Evolutionary conservation across 37 sponge, comb jelly and placozoan species (phyloP).

Genomic region (Theonella swinhoei): DNA sequence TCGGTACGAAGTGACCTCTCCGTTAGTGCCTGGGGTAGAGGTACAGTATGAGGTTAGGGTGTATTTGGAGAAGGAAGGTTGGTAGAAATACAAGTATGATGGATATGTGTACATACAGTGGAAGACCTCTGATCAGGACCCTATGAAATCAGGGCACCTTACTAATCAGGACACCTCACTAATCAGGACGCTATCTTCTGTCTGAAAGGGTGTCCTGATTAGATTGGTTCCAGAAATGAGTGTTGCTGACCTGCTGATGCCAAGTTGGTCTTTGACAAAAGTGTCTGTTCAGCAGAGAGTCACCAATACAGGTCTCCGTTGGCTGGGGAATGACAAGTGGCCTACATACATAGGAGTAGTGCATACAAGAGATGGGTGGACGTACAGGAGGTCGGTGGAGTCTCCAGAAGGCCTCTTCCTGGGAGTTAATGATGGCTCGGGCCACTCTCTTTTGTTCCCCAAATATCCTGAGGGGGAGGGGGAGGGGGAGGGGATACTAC

Average conservation of each 20-base stretch:
- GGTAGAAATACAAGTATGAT: too few species aligned
- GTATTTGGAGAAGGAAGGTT: neutral
- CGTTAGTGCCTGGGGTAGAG: constrained; percentile 6
- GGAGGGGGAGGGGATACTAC: too few species aligned
- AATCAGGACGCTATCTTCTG: too few species aligned
- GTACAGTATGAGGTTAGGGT: neutral
- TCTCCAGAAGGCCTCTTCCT: constrained; percentile 84
- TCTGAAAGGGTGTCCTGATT: too few species aligned
- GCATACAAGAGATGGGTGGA: neutral
- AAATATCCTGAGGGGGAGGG: constrained; percentile 60
- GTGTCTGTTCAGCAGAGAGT: constrained; percentile 35
- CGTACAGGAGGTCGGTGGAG: constrained; percentile 68
- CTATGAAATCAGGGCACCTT: too few species aligned
- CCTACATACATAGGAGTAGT: neutral
- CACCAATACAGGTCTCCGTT: constrained; percentile 14
- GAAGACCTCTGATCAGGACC: too few species aligned
- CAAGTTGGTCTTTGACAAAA: neutral
- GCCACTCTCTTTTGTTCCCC: constrained; percentile 67
- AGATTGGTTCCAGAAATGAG: too few species aligned
- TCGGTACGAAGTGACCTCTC: constrained; percentile 18
- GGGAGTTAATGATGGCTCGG: constrained; percentile 40
- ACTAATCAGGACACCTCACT: too few species aligned
- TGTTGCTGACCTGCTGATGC: neutral
- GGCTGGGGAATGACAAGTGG: constrained; percentile 11
- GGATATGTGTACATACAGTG: too few species aligned